Base-by-base conservation (phyloP, 2,888 invertebrate species). In the Mimachlamys varia region DNA sequence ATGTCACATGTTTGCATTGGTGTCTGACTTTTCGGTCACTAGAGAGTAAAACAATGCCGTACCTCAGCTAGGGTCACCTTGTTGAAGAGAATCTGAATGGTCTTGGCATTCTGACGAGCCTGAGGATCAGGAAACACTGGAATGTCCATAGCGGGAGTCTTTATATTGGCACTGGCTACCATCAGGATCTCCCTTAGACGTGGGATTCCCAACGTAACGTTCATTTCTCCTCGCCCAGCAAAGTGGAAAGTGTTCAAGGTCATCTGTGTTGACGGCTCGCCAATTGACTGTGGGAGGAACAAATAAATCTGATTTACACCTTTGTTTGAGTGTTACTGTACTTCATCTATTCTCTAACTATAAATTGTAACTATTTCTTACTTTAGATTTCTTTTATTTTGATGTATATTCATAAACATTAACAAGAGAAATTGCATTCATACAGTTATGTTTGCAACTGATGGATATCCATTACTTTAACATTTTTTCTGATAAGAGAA, bases 181-280 rank as follows among this genome's bases (percentile, higher is more conserved):
- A 99, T 99, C 0, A 99, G 97, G 94, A 99, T 99, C 97, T 99
- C 99, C 94, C 99, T 97, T 10, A 99, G 97, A 94, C 99, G 98
- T 0, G 99, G 99, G 95, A 99, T 99, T 93, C 99, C 99, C n/a
- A 99, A 97, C 0, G 99, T 99, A 0, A 99, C 99, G 97, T 99
- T 99, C 99, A 99, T 99, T 97, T 99, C 99, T 97, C 99, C 99
- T 97, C 99, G 98, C 96, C 99, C 99, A 95, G 99, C 99, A 97
- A 99, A 99, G 96, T 99, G 99, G 97, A 99, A 99, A 87, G 99
- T 99, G 97, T 99, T 99, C 96, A 99, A 97, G 95, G 99, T 99
- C 99, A 99, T 99, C 97, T 99, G 99, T 91, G 99, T 99, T 1
- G 99, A 99, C 0, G 99, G 99, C 97, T 99, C 99, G 91, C 99